Conservation (phyloP, 1,140 invertebrate genomes). For the Polyergus mexicanus region DNA sequence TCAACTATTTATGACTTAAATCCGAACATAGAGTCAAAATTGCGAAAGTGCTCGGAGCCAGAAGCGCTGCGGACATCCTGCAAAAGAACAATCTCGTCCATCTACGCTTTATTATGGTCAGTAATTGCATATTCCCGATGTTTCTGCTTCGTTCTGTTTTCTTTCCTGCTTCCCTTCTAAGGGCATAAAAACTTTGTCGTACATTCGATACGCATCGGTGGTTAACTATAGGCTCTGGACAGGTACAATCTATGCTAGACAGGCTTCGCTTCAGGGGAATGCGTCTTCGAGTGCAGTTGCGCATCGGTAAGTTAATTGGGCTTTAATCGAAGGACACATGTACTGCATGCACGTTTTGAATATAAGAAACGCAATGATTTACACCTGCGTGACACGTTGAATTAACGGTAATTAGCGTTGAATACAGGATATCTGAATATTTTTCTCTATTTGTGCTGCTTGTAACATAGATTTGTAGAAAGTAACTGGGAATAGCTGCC, state of each 20-base stretch:
- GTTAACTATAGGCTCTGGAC: slow-evolving; percentile 42
- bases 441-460: neutral
- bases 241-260: slow-evolving; percentile 11
- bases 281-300: slow-evolving; percentile 29
- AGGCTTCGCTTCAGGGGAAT: slow-evolving; percentile 5
- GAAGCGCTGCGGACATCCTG: neutral
- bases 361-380: slow-evolving; percentile 6
- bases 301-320: slow-evolving; percentile 73
- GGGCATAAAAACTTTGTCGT: slow-evolving; percentile 45
- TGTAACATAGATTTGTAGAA: neutral
- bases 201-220: slow-evolving; percentile 48
- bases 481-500: neutral
- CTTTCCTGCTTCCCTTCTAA: slow-evolving; percentile 1
- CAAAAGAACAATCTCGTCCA: slow-evolving; percentile 42
- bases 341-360: slow-evolving; percentile 39
- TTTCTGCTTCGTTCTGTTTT: slow-evolving; percentile 5
- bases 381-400: neutral
- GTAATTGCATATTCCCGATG: slow-evolving; percentile 42
- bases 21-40: neutral
- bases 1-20: slow-evolving; percentile 9
- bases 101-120: slow-evolving; percentile 27
- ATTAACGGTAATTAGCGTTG: slow-evolving; percentile 17
- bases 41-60: neutral
- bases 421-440: neutral
- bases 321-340: slow-evolving; percentile 72